phyloP scores from a whole-genome alignment of 2,113 vertebrate species.

The Brienomyrus brachyistius region DNA sequence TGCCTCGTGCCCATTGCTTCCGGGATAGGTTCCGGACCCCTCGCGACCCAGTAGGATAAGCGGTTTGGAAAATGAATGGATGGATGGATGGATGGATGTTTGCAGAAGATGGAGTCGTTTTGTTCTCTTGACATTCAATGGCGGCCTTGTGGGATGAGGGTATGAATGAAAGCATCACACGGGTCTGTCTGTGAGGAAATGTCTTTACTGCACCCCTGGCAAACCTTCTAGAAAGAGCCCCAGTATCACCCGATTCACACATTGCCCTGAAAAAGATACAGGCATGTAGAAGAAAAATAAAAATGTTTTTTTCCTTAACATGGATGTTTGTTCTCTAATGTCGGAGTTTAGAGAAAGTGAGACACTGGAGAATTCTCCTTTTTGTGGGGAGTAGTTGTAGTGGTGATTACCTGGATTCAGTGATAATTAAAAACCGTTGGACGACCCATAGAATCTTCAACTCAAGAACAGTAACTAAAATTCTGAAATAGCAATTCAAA shows the following conservation, averaged over 20 bases:
- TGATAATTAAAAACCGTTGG: neutral
- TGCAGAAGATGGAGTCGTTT: neutral
- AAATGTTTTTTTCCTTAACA: neutral
- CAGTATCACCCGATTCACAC: neutral
- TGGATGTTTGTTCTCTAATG: neutral
- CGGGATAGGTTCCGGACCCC: too few relatives aligned
- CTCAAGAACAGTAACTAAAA: neutral
- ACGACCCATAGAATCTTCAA: neutral
- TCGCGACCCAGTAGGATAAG: too few relatives aligned
- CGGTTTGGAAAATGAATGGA: too few relatives aligned
- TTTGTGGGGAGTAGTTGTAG: neutral
- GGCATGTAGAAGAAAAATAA: neutral
- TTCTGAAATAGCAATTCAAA: neutral
- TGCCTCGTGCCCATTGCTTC: too few relatives aligned
- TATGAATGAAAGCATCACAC: neutral
- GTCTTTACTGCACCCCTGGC: neutral
- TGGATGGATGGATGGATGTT: neutral
- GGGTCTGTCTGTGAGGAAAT: neutral
- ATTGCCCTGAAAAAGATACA: neutral
- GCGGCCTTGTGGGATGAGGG: neutral
- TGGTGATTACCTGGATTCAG: neutral
- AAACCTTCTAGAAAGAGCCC: neutral
- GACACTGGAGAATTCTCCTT: neutral
- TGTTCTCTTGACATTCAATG: neutral
- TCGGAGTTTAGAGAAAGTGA: neutral